Base-by-base conservation (phyloP, 2,113 vertebrate species). In the Cochlearius cochlearius region DNA sequence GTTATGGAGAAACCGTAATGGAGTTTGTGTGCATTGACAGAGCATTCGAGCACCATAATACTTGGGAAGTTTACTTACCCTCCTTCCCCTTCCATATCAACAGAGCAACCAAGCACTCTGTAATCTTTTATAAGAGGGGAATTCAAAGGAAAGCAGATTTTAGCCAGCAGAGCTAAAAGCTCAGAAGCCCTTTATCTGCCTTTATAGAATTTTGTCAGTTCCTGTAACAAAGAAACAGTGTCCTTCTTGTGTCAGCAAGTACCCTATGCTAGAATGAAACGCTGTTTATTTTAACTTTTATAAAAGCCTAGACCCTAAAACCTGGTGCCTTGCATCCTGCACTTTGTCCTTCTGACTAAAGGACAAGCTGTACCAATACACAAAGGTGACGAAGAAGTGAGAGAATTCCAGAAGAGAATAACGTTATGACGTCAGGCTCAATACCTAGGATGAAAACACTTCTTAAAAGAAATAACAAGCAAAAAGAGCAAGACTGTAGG, bases 81-180 rank as follows among this genome's bases (percentile, higher is more conserved):
- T 76, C 27, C 23, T 12, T 63, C 58, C 55, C 20, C 17, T 82
- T 81, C 76, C 36, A 45, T n/a, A 72, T 41, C 60, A 67, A 75
- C 30, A 59, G 41, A 89, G 16, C n/a, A 91, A 52, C 26, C 58
- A 50, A 30, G 21, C 30, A 20, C 47, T 59, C 73, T 25, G 47
- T 29, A 34, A 50, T 64, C 43, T 91, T 84, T 49, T 67, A 12
- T 58, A 79, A 69, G 47, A 92, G 30, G 5, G 2, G 25, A 84
- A 68, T 86, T 92, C 88, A 96, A 82, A 84, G 36, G 52, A 89
- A 94, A 71, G 2, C 22, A 47, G 43, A 60, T 64, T 92, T 95
- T 38, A 78, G 36, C 20, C 79, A 84, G 39, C 39, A 78, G 64
- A 87, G 30, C 41, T 90, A 86, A 94, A 92, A 94, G 36, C 29